A percentile compares a stretch with the other conserved stretches of the same genome.
Evolutionary conservation across 2,888 invertebrate species (phyloP).

Genomic region (Harpalus rubripes): DNA sequence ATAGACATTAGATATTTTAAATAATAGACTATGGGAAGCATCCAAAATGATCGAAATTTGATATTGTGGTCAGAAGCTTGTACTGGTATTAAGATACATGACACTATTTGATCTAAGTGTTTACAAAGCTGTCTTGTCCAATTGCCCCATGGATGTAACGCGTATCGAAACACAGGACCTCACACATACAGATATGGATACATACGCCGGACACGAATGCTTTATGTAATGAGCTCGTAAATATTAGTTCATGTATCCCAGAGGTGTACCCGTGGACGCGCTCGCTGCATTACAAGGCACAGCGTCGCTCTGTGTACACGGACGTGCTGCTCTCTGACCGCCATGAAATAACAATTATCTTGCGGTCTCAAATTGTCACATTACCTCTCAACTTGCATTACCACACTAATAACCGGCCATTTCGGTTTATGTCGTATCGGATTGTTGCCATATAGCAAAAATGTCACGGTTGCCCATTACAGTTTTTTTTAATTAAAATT

Average conservation of each 20-base stretch:
- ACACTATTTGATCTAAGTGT: background rate
- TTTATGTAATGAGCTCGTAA: slow-evolving; percentile 66
- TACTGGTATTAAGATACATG: background rate
- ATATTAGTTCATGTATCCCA: slow-evolving; percentile 63
- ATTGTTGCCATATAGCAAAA: background rate
- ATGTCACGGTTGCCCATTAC: too few species aligned
- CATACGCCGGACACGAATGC: slow-evolving; percentile 51
- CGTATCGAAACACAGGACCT: background rate
- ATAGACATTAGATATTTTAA: too few species aligned
- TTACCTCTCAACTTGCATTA: slow-evolving; percentile 54
- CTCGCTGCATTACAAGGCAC: slow-evolving; percentile 36
- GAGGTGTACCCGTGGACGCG: slow-evolving; percentile 49
- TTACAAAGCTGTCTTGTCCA: slow-evolving; percentile 26
- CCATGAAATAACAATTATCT: slow-evolving; percentile 65
- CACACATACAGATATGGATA: slow-evolving; percentile 37
- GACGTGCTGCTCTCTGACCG: slow-evolving; percentile 51
- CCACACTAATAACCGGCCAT: slow-evolving; percentile 12
- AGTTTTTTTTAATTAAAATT: too few species aligned
- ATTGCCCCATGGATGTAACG: slow-evolving; percentile 1
- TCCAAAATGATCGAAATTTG: too few species aligned
- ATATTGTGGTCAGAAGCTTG: background rate
- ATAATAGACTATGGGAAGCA: too few species aligned
- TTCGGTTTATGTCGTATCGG: slow-evolving; percentile 8
- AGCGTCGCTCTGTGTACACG: slow-evolving; percentile 18
- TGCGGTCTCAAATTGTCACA: slow-evolving; percentile 61